Evolutionary conservation across 2,113 vertebrate species (phyloP), one percentile per base, ranked within the genome.

Genomic region (Bubalus kerabau): DNA sequence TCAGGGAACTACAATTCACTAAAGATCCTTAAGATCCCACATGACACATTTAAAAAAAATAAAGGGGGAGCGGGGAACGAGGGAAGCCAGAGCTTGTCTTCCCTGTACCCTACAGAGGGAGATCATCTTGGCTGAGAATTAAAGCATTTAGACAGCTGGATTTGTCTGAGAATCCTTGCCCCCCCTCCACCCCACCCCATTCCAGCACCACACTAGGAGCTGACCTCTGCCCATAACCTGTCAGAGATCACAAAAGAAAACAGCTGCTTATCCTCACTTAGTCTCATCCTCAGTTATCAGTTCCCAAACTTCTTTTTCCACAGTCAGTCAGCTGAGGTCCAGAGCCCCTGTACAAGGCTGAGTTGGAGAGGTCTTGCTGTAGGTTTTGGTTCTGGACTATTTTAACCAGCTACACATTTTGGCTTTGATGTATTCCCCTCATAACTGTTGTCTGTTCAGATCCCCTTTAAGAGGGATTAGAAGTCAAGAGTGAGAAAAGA

Each of bases 181-280:
- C 56, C 4, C 3, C 2, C 4, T 5, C 9, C 36, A 15, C n/a
- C 17, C 57, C 8, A 7, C 48, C 19, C 24, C 3, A 50, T 28
- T 64, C 43, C 14, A 50, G 56, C 67, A 3, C 80, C 50, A 83
- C 60, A 14, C 88, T 40, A 19, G 67, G 76, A 80, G 40, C 57
- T 96, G 76, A 95, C 85, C 64, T 91, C 92, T 90, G 87, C 52
- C 24, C 28, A 36, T 21, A 87, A 32, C 40, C 92, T 82, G 21
- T 67, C 57, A 87, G 64, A 57, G 48, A 91, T 36, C 74, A 85
- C 48, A 59, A 90, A 91, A 93, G 87, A 88, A 83, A 96, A 90
- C 30, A 94, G 43, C 43, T 71, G 52, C n/a, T 86, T 93, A 56
- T 92, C 50, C 78, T 95, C 71, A 48, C 59, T 83, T 46, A 7